Conservation (phyloP, 2,797 vertebrate species). For the Anabas testudineus region DNA sequence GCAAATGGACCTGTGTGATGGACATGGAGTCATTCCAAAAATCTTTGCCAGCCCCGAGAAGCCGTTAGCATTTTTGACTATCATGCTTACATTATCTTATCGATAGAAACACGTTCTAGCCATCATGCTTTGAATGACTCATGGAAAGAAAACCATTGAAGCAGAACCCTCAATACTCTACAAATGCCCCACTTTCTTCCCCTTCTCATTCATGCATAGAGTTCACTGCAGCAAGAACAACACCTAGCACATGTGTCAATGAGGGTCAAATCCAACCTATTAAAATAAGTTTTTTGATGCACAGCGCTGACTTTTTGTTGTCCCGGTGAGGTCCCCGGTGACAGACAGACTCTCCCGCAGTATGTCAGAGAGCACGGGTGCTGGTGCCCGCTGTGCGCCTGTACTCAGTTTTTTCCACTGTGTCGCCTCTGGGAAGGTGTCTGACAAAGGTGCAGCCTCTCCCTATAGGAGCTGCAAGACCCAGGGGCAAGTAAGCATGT, state of each 20-base stretch:
- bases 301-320: constrained; percentile 47
- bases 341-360: constrained; percentile 42
- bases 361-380: constrained; percentile 25
- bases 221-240: constrained; percentile 35
- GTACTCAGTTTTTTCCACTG: constrained; percentile 71
- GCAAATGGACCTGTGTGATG: background rate
- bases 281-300: constrained; percentile 34
- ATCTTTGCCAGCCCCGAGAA: background rate
- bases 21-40: background rate
- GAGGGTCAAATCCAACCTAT: constrained; percentile 5
- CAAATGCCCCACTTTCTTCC: constrained; percentile 52
- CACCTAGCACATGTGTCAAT: background rate
- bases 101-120: constrained; percentile 30
- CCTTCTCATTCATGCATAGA: constrained; percentile 44
- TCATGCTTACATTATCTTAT: constrained; percentile 32
- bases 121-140: constrained; percentile 59
- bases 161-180: constrained; percentile 64
- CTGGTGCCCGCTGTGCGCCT: constrained; percentile 39
- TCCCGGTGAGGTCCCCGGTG: constrained; percentile 64
- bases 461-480: constrained; percentile 37
- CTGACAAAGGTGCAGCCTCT: constrained; percentile 52
- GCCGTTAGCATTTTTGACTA: background rate
- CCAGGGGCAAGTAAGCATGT: constrained; percentile 27
- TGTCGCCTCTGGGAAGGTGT: constrained; percentile 67
- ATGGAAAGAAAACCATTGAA: constrained; percentile 65